Conservation (phyloP, 2,113 vertebrate genomes). For the Gyps fulvus region DNA sequence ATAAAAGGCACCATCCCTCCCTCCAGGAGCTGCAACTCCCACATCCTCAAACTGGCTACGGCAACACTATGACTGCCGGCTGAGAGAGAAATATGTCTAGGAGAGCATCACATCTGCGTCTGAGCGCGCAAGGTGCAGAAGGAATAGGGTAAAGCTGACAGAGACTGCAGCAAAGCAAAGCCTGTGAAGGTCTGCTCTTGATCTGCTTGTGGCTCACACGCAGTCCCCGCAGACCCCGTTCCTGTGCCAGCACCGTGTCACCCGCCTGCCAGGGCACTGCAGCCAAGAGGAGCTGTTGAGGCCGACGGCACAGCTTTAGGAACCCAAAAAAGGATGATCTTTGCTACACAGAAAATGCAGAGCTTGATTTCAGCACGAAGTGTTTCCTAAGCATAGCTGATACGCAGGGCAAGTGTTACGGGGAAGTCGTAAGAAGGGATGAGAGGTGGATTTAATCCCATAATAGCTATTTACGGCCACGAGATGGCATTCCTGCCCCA, state of each 20-base stretch:
- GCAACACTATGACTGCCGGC: background rate
- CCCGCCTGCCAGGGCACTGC: background rate
- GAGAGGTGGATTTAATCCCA: background rate
- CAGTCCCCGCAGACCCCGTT: background rate
- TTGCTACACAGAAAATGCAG: background rate
- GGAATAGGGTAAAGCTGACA: background rate
- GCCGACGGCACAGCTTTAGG: background rate
- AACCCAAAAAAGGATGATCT: background rate
- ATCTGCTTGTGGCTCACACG: constrained; percentile 11
- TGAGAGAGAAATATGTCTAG: constrained; percentile 3
- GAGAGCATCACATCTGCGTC: constrained; percentile 34
- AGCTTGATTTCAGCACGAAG: background rate
- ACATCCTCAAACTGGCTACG: constrained; percentile 12
- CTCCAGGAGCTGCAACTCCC: constrained; percentile 40
- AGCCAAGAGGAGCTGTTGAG: constrained; percentile 46
- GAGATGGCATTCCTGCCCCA: constrained; percentile 69
- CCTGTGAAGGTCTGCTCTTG: constrained; percentile 34
- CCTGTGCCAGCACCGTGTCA: background rate
- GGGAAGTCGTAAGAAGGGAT: background rate
- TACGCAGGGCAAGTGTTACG: background rate
- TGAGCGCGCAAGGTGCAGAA: background rate
- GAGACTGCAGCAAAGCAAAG: constrained; percentile 45
- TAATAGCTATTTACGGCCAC: constrained; percentile 38
- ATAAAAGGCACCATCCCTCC: background rate
- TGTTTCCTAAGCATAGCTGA: background rate